Conservation (phyloP, 2,797 vertebrate genomes). For the Fratercula arctica region DNA sequence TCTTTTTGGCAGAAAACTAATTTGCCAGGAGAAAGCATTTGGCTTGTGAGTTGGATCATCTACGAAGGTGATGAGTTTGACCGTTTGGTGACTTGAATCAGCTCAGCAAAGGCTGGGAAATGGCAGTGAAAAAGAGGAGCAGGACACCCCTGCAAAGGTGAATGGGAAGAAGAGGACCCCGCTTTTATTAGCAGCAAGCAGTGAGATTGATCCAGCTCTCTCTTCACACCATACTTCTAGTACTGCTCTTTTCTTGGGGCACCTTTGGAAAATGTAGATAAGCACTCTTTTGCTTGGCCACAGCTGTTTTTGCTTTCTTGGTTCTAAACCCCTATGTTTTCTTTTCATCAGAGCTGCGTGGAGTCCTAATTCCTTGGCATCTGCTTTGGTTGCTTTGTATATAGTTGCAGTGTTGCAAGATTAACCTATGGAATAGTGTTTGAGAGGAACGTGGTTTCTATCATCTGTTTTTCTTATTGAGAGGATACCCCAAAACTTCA, state of each 20-base stretch:
- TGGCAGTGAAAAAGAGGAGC: not conserved
- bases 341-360: not conserved
- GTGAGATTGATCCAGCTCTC: not conserved
- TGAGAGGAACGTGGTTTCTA: not conserved
- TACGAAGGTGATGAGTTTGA: not conserved
- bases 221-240: not conserved
- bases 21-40: not conserved
- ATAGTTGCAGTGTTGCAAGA: not conserved
- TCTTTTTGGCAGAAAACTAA: not conserved
- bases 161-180: no score
- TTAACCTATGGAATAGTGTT: not conserved
- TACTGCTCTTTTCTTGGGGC: not conserved
- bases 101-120: not conserved
- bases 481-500: not conserved
- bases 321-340: not conserved
- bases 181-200: not conserved
- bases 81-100: no score
- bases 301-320: not conserved
- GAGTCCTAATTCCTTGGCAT: not conserved
- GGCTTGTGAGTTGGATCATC: not conserved
- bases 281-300: not conserved
- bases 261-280: not conserved
- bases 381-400: not conserved
- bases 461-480: not conserved
- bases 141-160: not conserved